phyloP scores from a whole-genome alignment of 2,113 vertebrate genomes.

The Varanus komodoensis region DNA sequence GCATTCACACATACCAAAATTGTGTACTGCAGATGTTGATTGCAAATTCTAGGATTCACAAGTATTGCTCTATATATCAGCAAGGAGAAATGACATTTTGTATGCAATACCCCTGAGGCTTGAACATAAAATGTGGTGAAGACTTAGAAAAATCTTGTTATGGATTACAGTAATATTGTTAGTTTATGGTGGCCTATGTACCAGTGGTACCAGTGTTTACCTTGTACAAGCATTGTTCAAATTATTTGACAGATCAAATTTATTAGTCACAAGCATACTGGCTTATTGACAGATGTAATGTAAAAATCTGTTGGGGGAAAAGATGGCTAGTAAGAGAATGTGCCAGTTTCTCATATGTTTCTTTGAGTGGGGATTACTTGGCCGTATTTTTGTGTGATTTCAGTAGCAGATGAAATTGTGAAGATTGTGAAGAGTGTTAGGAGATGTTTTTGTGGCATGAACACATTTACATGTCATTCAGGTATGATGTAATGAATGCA shows the following conservation, averaged over 20 bases:
- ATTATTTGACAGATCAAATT: background rate
- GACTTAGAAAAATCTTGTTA: background rate
- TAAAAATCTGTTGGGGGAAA: background rate
- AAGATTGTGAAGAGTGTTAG: background rate
- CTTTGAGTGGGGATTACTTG: background rate
- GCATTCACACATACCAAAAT: background rate
- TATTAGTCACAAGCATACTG: background rate
- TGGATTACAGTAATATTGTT: background rate
- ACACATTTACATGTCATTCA: background rate
- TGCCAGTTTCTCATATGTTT: background rate
- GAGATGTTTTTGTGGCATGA: background rate
- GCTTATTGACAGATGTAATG: background rate
- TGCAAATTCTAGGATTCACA: background rate
- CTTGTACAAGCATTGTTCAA: background rate
- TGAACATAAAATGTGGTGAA: background rate
- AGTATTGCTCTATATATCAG: background rate
- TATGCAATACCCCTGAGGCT: background rate
- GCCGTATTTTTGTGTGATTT: background rate
- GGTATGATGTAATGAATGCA: background rate
- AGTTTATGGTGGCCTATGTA: background rate
- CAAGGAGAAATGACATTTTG: background rate
- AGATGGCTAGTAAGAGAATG: background rate
- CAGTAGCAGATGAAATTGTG: background rate
- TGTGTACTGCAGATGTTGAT: background rate
- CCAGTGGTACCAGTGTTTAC: background rate